A percentile compares a stretch with the other conserved stretches of the same genome.
phyloP scores from a whole-genome alignment of 2,113 vertebrate species.

The Crotalus viridis region DNA sequence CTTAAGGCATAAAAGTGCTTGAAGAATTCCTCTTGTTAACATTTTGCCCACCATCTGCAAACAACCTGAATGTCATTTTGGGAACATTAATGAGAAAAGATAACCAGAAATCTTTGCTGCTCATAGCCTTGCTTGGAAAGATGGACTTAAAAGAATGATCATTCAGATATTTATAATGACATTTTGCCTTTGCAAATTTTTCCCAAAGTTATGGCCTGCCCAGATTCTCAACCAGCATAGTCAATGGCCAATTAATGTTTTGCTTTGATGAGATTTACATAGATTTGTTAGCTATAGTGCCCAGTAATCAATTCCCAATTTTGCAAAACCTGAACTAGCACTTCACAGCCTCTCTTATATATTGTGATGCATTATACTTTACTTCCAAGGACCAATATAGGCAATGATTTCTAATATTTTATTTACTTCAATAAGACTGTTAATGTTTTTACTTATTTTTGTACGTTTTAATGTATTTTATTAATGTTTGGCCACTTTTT shows the following conservation, averaged over 20 bases:
- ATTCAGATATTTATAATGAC: background rate
- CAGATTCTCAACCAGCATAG: background rate
- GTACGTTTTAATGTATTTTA: background rate
- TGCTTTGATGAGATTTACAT: background rate
- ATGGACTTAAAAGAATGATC: background rate
- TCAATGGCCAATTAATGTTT: background rate
- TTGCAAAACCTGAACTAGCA: background rate
- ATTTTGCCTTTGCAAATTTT: background rate
- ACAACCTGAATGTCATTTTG: background rate
- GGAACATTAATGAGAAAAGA: background rate
- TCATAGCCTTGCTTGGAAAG: background rate
- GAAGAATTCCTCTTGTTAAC: background rate
- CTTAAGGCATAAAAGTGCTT: background rate
- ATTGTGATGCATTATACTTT: background rate
- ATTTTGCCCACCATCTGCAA: background rate
- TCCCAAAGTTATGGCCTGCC: background rate
- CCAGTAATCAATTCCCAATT: background rate
- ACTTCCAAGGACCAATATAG: background rate
- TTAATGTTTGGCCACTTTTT: background rate
- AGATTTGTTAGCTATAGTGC: background rate
- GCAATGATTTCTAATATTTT: background rate
- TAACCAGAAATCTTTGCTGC: background rate
- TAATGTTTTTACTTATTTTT: background rate
- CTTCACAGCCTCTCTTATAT: background rate
- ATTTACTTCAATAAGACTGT: background rate